These are phyloP conservation scores for Bagarius yarrelli DNA, from an alignment of 2,113 vertebrate genomes.

Conservation along the genomic window DNA sequence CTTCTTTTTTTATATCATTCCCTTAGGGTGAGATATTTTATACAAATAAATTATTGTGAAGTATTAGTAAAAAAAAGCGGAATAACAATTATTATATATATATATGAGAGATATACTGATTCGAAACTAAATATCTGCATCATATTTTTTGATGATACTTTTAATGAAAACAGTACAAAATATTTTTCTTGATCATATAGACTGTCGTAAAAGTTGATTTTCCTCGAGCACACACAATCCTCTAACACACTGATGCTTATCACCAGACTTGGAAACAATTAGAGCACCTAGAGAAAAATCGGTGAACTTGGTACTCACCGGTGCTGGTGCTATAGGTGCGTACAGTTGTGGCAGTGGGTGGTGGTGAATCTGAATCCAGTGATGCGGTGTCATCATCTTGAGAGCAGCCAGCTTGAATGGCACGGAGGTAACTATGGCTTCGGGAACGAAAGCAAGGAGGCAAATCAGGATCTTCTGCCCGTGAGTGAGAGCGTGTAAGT, in stretches of 20 bases:
- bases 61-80: neutral
- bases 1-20: neutral
- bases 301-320: slow-evolving; percentile 75
- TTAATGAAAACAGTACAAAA: neutral
- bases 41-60: too few relatives aligned
- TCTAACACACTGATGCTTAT: neutral
- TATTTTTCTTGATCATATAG: too few relatives aligned
- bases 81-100: neutral
- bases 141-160: too few relatives aligned
- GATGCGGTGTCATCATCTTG: slow-evolving; percentile 94
- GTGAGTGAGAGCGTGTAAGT: slow-evolving; percentile 73
- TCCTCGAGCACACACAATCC: neutral
- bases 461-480: slow-evolving; percentile 84
- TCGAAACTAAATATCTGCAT: neutral
- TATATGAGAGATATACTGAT: neutral
- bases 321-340: slow-evolving; percentile 89
- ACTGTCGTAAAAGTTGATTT: neutral
- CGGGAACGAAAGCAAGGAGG: slow-evolving; percentile 96
- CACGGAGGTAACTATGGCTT: slow-evolving; percentile 99
- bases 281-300: neutral
- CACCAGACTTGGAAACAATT: neutral
- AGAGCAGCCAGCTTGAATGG: slow-evolving; percentile 97
- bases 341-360: slow-evolving; percentile 81
- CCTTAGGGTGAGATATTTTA: neutral
- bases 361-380: slow-evolving; percentile 88